Evolutionary conservation across 2,797 vertebrate species (phyloP).

Genomic region (Chanos chanos): DNA sequence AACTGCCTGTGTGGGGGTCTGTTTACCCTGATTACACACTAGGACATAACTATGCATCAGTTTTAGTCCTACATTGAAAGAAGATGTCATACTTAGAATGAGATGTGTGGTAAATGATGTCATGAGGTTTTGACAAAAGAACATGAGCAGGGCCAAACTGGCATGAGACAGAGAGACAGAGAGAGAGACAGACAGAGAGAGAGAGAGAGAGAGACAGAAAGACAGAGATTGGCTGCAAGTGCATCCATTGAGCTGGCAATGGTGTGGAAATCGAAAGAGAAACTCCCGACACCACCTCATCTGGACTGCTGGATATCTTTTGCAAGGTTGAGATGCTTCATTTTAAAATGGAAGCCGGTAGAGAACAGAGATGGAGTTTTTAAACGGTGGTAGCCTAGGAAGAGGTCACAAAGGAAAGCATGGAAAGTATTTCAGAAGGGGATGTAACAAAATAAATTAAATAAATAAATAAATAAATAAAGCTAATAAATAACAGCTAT

Average conservation of each 20-base stretch:
- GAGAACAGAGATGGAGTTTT: conserved; percentile 1
- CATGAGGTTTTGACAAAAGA: neutral
- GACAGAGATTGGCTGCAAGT: too few species aligned
- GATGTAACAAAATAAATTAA: too few species aligned
- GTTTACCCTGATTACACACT: too few species aligned
- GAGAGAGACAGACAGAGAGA: neutral
- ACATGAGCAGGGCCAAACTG: too few species aligned
- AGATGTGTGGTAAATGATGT: neutral
- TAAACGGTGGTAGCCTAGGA: conserved; percentile 8
- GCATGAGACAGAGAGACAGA: neutral
- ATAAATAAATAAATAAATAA: too few species aligned
- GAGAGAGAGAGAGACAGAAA: too few species aligned
- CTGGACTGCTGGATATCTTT: neutral
- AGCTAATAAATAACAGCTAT: conserved; percentile 27
- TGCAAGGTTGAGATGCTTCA: neutral
- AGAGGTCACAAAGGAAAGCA: neutral
- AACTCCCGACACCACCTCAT: conserved; percentile 2
- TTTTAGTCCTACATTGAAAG: too few species aligned
- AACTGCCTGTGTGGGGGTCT: too few species aligned
- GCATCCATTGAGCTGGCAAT: neutral
- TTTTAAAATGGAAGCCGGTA: neutral
- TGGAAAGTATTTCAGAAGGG: conserved; percentile 23
- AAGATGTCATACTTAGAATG: too few species aligned
- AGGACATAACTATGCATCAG: too few species aligned
- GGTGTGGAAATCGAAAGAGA: neutral